Base-by-base conservation (phyloP, 1,140 invertebrate genomes). In the Drosophila kurseongensis region DNA sequence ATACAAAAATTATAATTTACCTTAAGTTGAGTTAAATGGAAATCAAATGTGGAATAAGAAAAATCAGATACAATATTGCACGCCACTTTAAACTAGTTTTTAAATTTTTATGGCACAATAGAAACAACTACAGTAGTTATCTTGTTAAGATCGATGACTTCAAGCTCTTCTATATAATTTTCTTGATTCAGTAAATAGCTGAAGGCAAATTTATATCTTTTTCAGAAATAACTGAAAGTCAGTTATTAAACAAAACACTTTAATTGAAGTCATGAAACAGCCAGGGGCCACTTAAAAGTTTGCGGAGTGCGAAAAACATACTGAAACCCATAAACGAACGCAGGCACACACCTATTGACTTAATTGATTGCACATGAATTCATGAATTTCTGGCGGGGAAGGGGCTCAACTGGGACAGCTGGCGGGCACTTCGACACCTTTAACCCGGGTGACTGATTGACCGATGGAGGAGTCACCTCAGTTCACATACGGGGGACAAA, bases 291-390 rank as follows among this genome's bases (percentile, higher is more conserved):
- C 18, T 48, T 27, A 40, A 50, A 35, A 16, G n/a, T 23, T 52
- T n/a, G 8, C 41, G 32, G 41, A 72, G 35, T 62, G 41, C 40
- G n/a, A 48, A 27, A 71, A 55, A 62, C 6, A 27, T 12, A 61
- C 40, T 48, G 36, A n/a, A 29, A 38, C 45, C 40, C 62, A 57
- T 29, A 57, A 52, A 55, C 8, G 35, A 59, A 55, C 41, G 42
- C 35, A 47, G 62, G 35, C 78, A 72, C 79, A 81, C 79, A 82
- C 79, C 79, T 82, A 82, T 82, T 82, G 74, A 78, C 79, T 82
- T 82, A 74, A 86, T 86, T 86, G 82, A 88, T 86, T 82, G 67
- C 69, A 81, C 54, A 86, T 68, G 71, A 66, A 78, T 81, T 86
- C 68, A 60, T 62, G 45, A 67, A 40, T 51, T 73, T 59, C 62